Evolutionary conservation across 2,113 vertebrate genomes (phyloP).

Genomic region (Sturnus vulgaris): DNA sequence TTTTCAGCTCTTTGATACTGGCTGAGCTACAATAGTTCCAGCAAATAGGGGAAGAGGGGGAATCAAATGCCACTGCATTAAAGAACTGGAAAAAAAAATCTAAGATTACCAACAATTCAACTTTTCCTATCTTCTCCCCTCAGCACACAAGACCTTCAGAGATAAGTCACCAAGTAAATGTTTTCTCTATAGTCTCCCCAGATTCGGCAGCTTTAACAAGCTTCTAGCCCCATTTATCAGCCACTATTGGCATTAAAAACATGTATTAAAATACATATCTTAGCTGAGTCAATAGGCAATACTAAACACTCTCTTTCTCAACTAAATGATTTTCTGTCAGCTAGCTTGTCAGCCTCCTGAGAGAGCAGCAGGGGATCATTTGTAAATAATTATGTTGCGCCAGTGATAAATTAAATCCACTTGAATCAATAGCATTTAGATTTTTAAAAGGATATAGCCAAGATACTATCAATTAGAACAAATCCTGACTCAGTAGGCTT

Average conservation of each 20-base stretch:
- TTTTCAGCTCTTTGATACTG: slow-evolving; percentile 47
- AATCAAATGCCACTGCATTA: slow-evolving; percentile 18
- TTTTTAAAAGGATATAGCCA: slow-evolving; percentile 58
- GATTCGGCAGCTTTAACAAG: slow-evolving; percentile 51
- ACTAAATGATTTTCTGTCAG: slow-evolving; percentile 78
- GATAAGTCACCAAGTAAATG: neutral
- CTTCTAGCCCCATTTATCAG: slow-evolving; percentile 49
- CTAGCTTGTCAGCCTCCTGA: slow-evolving; percentile 41
- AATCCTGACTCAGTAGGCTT: neutral
- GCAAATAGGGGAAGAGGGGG: neutral
- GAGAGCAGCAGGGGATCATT: slow-evolving; percentile 66
- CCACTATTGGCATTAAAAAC: slow-evolving; percentile 48
- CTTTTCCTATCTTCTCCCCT: neutral
- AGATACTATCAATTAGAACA: slow-evolving; percentile 46
- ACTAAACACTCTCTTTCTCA: slow-evolving; percentile 72
- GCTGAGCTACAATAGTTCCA: slow-evolving; percentile 11
- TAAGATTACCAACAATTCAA: slow-evolving; percentile 42
- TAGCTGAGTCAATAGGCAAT: slow-evolving; percentile 58
- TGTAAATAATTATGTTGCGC: slow-evolving; percentile 70
- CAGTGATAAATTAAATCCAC: slow-evolving; percentile 74
- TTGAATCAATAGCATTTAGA: slow-evolving; percentile 74
- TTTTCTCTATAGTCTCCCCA: slow-evolving; percentile 11
- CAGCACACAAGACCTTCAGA: neutral
- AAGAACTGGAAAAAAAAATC: neutral
- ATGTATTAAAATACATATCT: slow-evolving; percentile 63